These are phyloP conservation scores for Meandrusa payeni DNA, from an alignment of 2,888 invertebrate species.

Conservation along the genomic window DNA sequence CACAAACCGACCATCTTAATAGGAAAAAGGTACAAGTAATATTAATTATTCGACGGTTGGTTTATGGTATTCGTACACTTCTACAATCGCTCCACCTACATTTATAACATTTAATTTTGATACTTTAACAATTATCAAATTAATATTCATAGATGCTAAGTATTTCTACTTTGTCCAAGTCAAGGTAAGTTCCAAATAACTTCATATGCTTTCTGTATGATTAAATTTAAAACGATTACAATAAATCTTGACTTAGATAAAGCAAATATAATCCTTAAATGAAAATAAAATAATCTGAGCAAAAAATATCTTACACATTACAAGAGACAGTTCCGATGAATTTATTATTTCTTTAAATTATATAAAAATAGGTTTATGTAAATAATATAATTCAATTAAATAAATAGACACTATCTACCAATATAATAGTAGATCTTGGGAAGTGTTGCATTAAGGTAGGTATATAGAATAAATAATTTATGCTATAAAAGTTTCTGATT, in stretches of 20 bases:
- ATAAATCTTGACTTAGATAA: conserved; percentile 2
- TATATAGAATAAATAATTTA: neutral
- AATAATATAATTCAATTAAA: conserved; percentile 3
- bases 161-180: conserved; percentile 4
- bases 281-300: conserved; percentile 12
- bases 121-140: neutral
- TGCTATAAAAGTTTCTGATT: neutral
- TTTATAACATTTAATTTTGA: conserved; percentile 9
- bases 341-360: neutral
- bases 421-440: neutral
- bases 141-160: neutral
- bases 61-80: neutral
- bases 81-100: neutral
- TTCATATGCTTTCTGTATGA: neutral
- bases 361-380: conserved; percentile 4
- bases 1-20: conserved; percentile 23
- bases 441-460: neutral
- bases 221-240: neutral
- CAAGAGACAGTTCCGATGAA: conserved; percentile 2
- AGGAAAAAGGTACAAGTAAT: conserved; percentile 9
- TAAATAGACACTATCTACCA: neutral
- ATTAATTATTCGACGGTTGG: conserved; percentile 4
- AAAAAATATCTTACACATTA: conserved; percentile 6
- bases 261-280: conserved; percentile 1
- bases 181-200: neutral